phyloP scores from a whole-genome alignment of 2,113 vertebrate species.

The Phalacrocorax pelagicus region DNA sequence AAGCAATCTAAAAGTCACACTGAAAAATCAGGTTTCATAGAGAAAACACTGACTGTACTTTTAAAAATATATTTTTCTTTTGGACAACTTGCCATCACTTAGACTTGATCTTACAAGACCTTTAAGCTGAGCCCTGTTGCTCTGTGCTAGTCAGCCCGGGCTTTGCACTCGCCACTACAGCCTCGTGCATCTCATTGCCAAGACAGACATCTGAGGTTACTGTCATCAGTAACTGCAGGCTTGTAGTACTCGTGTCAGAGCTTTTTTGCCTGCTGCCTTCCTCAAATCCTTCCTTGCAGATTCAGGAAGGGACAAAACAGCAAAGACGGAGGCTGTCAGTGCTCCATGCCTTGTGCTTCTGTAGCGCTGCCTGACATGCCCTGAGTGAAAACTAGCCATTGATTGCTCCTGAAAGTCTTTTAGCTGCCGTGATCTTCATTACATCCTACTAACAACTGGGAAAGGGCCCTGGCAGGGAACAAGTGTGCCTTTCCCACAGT shows the following conservation, averaged over 20 bases:
- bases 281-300: not conserved
- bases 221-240: not conserved
- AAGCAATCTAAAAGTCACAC: not conserved
- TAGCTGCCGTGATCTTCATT: not conserved
- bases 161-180: fast-evolving
- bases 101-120: not conserved
- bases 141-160: not conserved
- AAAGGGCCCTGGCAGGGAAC: not conserved
- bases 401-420: not conserved
- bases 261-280: not conserved
- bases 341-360: not conserved
- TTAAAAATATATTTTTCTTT: not conserved
- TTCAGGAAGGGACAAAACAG: conserved; percentile 20
- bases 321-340: not conserved
- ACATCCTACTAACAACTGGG: not conserved
- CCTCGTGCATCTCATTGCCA: fast-evolving
- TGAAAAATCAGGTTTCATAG: not conserved
- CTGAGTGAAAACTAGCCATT: not conserved
- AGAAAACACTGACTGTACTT: not conserved
- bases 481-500: not conserved
- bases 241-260: not conserved
- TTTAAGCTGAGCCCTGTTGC: not conserved
- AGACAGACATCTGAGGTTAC: not conserved
- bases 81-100: not conserved
- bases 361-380: fast-evolving